phyloP scores from a whole-genome alignment of 2,888 invertebrate genomes.

The Apantesis nais region DNA sequence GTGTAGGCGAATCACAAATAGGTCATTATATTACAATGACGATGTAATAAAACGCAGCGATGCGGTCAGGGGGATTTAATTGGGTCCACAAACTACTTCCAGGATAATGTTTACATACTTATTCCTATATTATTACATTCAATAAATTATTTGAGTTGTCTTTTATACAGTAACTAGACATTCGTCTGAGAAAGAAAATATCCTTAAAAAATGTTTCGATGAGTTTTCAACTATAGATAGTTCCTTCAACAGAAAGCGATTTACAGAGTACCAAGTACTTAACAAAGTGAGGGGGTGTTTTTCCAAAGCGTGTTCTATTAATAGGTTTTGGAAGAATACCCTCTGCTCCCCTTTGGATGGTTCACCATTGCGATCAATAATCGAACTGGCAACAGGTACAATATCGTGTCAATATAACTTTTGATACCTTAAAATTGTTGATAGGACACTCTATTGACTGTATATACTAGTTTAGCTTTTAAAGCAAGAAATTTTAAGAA shows the following conservation, averaged over 20 bases:
- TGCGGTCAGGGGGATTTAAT: conserved; percentile 59
- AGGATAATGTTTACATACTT: conserved; percentile 29
- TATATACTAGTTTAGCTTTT: not conserved
- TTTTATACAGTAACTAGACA: not conserved
- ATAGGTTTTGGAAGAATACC: conserved; percentile 23
- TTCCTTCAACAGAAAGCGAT: conserved; percentile 8
- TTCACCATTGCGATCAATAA: conserved; percentile 22
- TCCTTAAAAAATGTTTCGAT: not conserved
- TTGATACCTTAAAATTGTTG: not conserved
- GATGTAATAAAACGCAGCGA: conserved; percentile 63
- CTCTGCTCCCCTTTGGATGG: conserved; percentile 16
- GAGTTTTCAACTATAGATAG: not conserved
- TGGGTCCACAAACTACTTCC: conserved; percentile 46
- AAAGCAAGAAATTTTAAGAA: not conserved
- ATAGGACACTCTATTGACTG: not conserved
- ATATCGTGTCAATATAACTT: conserved; percentile 10
- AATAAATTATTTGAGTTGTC: not conserved
- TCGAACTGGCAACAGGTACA: conserved; percentile 24
- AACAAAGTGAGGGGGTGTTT: conserved; percentile 17
- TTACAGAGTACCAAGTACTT: conserved; percentile 11
- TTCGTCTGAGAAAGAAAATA: not conserved
- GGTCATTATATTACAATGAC: conserved; percentile 66
- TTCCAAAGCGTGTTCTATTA: conserved; percentile 17
- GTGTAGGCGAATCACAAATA: conserved; percentile 63
- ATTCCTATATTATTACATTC: not conserved